Evolutionary conservation across 2,113 vertebrate species (phyloP).

Genomic region (Neoarius graeffei): DNA sequence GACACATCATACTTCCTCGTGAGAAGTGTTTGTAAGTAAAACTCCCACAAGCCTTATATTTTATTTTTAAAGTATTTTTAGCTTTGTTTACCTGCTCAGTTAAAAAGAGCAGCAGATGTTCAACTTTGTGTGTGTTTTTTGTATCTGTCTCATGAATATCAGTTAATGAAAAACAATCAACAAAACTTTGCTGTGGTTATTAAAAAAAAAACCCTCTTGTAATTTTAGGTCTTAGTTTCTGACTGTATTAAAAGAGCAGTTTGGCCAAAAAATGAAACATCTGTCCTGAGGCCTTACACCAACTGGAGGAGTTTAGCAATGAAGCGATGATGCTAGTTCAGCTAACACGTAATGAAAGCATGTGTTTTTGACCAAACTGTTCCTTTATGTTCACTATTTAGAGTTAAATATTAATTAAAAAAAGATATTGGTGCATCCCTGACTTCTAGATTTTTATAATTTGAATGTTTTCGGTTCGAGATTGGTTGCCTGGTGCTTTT

Average conservation of each 20-base stretch:
- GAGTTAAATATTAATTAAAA: neutral
- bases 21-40: constrained; percentile 8
- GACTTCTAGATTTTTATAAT: neutral
- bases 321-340: neutral
- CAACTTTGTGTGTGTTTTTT: neutral
- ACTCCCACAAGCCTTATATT: neutral
- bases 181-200: neutral
- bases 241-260: neutral
- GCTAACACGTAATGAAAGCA: neutral
- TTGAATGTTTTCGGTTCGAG: neutral
- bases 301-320: neutral
- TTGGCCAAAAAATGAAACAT: neutral
- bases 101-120: constrained; percentile 28
- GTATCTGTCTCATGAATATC: neutral
- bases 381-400: neutral
- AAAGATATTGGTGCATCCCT: neutral
- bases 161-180: neutral
- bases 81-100: constrained; percentile 43
- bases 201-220: no score
- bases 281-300: neutral
- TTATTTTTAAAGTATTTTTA: constrained; percentile 17
- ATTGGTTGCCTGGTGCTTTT: neutral
- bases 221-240: neutral
- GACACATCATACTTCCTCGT: neutral
- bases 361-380: neutral